These are phyloP conservation scores for Enteromius argenteus DNA, from an alignment of 2,797 vertebrate genomes.

Conservation along the genomic window DNA sequence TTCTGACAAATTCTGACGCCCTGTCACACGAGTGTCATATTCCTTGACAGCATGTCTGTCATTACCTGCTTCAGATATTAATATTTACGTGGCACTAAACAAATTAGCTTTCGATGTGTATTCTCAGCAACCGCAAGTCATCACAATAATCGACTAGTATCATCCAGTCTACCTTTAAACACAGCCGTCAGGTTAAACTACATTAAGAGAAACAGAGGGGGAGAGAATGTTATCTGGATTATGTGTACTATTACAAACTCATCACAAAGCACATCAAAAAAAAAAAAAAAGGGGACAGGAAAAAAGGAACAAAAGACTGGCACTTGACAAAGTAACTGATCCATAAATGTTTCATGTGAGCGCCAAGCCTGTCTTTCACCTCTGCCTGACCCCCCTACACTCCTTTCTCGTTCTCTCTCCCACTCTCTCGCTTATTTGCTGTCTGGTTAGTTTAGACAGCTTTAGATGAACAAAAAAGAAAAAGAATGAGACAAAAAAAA, in stretches of 20 bases:
- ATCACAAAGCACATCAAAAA: constrained; percentile 39
- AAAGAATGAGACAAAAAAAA: not conserved
- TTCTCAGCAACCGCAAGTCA: constrained; percentile 62
- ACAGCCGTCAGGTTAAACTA: constrained; percentile 10
- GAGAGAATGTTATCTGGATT: constrained; percentile 30
- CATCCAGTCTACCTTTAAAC: constrained; percentile 26
- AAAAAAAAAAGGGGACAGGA: constrained; percentile 39
- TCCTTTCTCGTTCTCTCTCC: constrained; percentile 44
- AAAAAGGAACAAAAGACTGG: constrained; percentile 60
- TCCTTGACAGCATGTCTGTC: constrained; percentile 28
- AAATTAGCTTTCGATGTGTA: constrained; percentile 64
- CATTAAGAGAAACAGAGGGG: constrained; percentile 28
- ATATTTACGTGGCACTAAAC: constrained; percentile 56
- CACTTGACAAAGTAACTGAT: constrained; percentile 63
- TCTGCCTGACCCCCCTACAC: constrained; percentile 75
- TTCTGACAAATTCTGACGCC: constrained; percentile 56
- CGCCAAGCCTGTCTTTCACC: constrained; percentile 68
- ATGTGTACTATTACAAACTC: constrained; percentile 42
- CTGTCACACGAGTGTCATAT: constrained; percentile 57
- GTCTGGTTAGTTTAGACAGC: constrained; percentile 37
- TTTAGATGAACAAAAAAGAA: constrained; percentile 19
- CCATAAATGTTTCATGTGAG: constrained; percentile 71
- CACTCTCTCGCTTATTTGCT: constrained; percentile 17
- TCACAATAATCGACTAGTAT: constrained; percentile 30
- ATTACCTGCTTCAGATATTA: constrained; percentile 52